These are phyloP conservation scores for Xestia sexstrigata DNA, from an alignment of 2,888 invertebrate species.

Conservation along the genomic window DNA sequence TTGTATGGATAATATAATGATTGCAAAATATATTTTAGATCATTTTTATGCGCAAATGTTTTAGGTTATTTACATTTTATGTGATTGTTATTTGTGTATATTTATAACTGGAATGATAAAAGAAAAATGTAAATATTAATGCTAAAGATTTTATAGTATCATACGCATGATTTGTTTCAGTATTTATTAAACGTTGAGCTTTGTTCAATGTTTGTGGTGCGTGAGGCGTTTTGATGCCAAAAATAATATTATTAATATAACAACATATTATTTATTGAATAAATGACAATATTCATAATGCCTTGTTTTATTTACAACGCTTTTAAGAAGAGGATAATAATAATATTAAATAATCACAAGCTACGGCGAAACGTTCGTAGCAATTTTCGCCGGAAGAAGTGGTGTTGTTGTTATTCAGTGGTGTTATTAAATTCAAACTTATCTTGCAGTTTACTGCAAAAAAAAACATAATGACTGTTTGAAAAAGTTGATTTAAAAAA, in stretches of 20 bases:
- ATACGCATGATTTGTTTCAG: slow-evolving; percentile 68
- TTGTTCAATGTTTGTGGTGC: slow-evolving; percentile 83
- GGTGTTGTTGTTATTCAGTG: too few species aligned
- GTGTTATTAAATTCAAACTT: too few species aligned
- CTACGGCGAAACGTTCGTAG: slow-evolving; percentile 3
- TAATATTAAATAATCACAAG: background rate
- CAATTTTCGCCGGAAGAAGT: background rate
- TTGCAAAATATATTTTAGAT: slow-evolving; percentile 63
- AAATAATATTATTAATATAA: slow-evolving; percentile 79
- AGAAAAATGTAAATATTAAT: slow-evolving; percentile 71
- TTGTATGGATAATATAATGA: slow-evolving; percentile 55
- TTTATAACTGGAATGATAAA: slow-evolving; percentile 61
- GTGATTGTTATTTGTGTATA: slow-evolving; percentile 65
- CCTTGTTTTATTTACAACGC: slow-evolving; percentile 64
- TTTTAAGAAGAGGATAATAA: background rate
- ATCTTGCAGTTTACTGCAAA: too few species aligned
- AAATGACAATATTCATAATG: slow-evolving; percentile 84
- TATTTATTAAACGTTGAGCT: slow-evolving; percentile 82
- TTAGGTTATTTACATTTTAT: slow-evolving; percentile 64
- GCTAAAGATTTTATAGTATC: slow-evolving; percentile 65
- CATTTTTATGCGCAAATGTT: slow-evolving; percentile 60
- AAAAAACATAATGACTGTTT: too few species aligned
- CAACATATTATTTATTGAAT: slow-evolving; percentile 84
- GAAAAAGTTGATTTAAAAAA: background rate
- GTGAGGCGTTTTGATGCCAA: slow-evolving; percentile 79